Evolutionary conservation across 2,113 vertebrate species (phyloP).

Genomic region (Tauraco erythrolophus): DNA sequence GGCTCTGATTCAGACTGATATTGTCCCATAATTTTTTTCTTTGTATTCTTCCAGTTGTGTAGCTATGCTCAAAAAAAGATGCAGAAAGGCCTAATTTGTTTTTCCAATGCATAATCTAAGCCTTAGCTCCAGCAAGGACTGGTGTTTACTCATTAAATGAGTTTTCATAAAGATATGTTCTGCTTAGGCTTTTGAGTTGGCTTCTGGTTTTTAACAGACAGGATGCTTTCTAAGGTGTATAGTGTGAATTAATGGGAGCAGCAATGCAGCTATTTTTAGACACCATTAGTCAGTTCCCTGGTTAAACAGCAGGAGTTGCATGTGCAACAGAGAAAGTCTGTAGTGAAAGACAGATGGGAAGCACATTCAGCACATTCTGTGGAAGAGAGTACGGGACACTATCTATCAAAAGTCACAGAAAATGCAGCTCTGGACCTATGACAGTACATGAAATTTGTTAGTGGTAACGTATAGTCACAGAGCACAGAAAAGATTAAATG

Average conservation of each 20-base stretch:
- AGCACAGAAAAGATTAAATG: constrained; percentile 15
- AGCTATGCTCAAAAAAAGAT: neutral
- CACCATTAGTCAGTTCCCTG: neutral
- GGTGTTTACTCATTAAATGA: neutral
- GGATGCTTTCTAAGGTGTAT: neutral
- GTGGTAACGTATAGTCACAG: neutral
- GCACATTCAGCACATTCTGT: neutral
- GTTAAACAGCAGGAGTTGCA: neutral
- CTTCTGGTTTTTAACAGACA: neutral
- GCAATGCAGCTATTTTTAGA: neutral
- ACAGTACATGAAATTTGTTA: neutral
- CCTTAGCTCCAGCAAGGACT: neutral
- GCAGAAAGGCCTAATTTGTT: neutral
- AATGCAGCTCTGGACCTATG: neutral
- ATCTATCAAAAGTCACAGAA: neutral
- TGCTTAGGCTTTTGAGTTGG: neutral
- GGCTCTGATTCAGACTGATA: neutral
- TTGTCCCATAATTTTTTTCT: neutral
- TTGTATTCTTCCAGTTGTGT: neutral
- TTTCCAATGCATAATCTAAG: neutral
- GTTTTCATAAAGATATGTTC: neutral
- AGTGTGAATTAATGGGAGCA: neutral
- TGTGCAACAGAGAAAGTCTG: neutral
- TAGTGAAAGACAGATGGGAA: neutral
- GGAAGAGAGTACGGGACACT: neutral